Evolutionary conservation across 2,888 invertebrate genomes (phyloP).

Genomic region (Lasioglossum pauxillum): DNA sequence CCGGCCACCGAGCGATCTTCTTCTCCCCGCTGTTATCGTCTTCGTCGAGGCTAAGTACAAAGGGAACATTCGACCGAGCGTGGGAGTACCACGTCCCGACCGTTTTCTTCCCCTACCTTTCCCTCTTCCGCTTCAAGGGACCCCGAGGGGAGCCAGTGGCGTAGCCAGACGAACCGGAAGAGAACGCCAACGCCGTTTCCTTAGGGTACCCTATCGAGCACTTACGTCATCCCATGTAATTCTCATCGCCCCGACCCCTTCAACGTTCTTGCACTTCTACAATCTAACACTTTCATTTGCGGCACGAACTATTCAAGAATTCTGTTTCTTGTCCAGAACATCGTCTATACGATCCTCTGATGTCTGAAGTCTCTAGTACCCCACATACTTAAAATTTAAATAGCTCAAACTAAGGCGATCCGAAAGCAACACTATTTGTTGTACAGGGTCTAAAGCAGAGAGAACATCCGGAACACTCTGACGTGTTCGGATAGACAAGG

Average conservation of each 20-base stretch:
- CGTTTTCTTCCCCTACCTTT: slow-evolving; percentile 25
- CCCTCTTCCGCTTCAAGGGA: slow-evolving; percentile 9
- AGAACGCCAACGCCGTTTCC: neutral
- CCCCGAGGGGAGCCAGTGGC: slow-evolving; percentile 33
- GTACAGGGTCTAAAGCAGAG: no score
- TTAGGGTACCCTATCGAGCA: neutral
- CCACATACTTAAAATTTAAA: no score
- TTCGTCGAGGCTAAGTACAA: slow-evolving; percentile 48
- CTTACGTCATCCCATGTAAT: neutral
- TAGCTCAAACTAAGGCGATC: no score
- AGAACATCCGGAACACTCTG: no score
- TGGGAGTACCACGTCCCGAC: neutral
- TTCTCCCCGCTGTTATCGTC: slow-evolving; percentile 30
- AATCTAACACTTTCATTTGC: neutral
- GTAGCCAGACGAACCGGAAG: slow-evolving; percentile 24
- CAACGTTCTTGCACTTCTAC: neutral
- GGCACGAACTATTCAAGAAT: neutral
- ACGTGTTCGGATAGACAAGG: no score
- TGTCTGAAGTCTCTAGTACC: no score
- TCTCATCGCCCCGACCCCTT: neutral
- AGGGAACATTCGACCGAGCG: slow-evolving; percentile 45
- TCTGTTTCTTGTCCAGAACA: neutral
- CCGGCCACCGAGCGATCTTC: slow-evolving; percentile 37
- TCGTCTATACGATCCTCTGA: no score
- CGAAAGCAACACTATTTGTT: no score